A percentile compares a stretch with the other conserved stretches of the same genome.
Conservation (phyloP, 2,888 invertebrate genomes). For the Chironomus tentans region DNA sequence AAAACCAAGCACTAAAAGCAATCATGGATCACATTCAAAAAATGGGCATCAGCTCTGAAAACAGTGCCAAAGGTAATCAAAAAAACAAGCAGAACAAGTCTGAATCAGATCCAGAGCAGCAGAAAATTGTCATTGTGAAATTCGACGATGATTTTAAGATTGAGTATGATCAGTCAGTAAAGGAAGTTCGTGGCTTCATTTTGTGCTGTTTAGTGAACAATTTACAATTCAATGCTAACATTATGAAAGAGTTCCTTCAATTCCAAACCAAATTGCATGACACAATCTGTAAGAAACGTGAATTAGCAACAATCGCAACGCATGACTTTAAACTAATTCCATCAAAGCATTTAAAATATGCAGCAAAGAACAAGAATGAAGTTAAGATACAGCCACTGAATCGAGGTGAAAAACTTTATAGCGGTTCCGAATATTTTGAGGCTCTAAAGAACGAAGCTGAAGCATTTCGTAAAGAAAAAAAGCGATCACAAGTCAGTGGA, state of each 20-base stretch:
- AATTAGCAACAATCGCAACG: slow-evolving; percentile 71
- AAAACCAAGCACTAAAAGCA: slow-evolving; percentile 60
- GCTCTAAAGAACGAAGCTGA: slow-evolving; percentile 69
- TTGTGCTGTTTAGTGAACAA: slow-evolving; percentile 62
- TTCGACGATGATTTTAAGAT: slow-evolving; percentile 27
- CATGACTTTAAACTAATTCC: slow-evolving; percentile 59
- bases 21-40: slow-evolving; percentile 66
- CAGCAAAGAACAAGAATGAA: slow-evolving; percentile 55
- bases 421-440: slow-evolving; percentile 58
- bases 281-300: slow-evolving; percentile 66
- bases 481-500: slow-evolving; percentile 70
- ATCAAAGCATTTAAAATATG: slow-evolving; percentile 53
- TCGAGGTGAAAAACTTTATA: slow-evolving; percentile 48
- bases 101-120: slow-evolving; percentile 29
- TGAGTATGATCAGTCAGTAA: slow-evolving; percentile 30
- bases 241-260: slow-evolving; percentile 69
- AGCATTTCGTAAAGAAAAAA: slow-evolving; percentile 70
- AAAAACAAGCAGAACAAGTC: slow-evolving; percentile 35
- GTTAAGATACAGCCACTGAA: slow-evolving; percentile 56
- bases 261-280: slow-evolving; percentile 70
- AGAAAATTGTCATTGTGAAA: slow-evolving; percentile 6
- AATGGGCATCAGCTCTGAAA: slow-evolving; percentile 44
- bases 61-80: slow-evolving; percentile 37
- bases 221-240: slow-evolving; percentile 51
- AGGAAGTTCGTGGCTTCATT: slow-evolving; percentile 55